A percentile compares a stretch with the other conserved stretches of the same genome.
phyloP scores from a whole-genome alignment of 2,113 vertebrate genomes.

The Phocoena phocoena region DNA sequence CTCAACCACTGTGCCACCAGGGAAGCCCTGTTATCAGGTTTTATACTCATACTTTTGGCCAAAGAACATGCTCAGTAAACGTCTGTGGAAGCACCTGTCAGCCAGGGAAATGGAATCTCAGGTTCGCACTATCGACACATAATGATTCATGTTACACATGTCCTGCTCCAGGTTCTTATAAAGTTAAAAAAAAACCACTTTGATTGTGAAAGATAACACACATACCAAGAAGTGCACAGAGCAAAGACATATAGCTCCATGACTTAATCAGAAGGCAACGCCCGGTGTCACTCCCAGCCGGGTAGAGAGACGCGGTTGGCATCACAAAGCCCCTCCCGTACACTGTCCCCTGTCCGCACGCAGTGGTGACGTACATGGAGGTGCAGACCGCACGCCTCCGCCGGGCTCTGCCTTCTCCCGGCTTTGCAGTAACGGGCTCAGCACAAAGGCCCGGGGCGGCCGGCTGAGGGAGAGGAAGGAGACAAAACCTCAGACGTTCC shows the following conservation, averaged over 20 bases:
- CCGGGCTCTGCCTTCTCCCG: not conserved
- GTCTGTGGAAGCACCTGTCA: not conserved
- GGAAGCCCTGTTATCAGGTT: not conserved
- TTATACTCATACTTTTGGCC: not conserved
- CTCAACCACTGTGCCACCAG: too few relatives aligned
- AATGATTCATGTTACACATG: not conserved
- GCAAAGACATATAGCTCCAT: fast-evolving
- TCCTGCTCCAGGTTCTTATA: not conserved
- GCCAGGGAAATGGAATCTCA: not conserved
- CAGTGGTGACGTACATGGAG: fast-evolving
- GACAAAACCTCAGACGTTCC: constrained; percentile 70
- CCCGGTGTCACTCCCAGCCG: not conserved
- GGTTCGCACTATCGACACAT: fast-evolving
- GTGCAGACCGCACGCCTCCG: fast-evolving
- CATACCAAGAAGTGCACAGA: not conserved
- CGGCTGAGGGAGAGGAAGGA: constrained; percentile 54
- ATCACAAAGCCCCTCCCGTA: not conserved
- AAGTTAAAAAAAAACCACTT: not conserved
- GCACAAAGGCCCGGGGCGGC: constrained; percentile 36
- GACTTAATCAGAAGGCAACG: not conserved
- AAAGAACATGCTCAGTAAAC: not conserved
- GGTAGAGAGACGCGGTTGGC: not conserved
- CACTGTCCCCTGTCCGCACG: not conserved
- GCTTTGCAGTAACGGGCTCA: not conserved
- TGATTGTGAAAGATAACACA: not conserved